Percentiles rank a stretch among this genome's conserved stretches.
Evolutionary conservation across 2,888 invertebrate species (phyloP).

Genomic region (Morinoia aosen): DNA sequence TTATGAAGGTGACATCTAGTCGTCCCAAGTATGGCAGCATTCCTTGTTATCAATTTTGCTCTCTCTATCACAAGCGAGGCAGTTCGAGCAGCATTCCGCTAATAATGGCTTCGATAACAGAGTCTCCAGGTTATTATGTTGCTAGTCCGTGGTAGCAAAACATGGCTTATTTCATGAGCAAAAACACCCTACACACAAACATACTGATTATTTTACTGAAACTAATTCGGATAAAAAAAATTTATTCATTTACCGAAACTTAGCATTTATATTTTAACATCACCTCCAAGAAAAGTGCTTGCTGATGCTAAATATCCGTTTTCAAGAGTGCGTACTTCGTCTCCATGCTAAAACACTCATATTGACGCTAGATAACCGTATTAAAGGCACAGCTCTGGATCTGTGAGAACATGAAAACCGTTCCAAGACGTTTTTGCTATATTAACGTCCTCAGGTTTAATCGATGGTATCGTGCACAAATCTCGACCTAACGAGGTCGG

Average conservation of each 20-base stretch:
- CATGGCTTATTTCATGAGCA: not conserved
- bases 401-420: not conserved
- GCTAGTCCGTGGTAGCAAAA: not conserved
- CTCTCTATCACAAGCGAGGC: not conserved
- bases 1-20: not conserved
- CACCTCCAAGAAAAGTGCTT: not conserved
- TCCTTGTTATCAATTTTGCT: not conserved
- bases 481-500: not conserved
- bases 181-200: too few species aligned
- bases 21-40: not conserved
- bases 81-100: not conserved
- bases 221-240: not conserved
- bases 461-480: not conserved
- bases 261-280: not conserved
- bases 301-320: not conserved
- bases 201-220: not conserved
- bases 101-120: not conserved
- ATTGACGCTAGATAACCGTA: not conserved
- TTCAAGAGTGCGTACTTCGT: not conserved
- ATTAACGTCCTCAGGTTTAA: not conserved
- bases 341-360: not conserved
- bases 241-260: not conserved
- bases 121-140: not conserved
- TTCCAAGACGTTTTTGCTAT: not conserved
- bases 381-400: not conserved